Evolutionary conservation across 2,888 invertebrate genomes (phyloP).

Genomic region (Caradrina clavipalpis): DNA sequence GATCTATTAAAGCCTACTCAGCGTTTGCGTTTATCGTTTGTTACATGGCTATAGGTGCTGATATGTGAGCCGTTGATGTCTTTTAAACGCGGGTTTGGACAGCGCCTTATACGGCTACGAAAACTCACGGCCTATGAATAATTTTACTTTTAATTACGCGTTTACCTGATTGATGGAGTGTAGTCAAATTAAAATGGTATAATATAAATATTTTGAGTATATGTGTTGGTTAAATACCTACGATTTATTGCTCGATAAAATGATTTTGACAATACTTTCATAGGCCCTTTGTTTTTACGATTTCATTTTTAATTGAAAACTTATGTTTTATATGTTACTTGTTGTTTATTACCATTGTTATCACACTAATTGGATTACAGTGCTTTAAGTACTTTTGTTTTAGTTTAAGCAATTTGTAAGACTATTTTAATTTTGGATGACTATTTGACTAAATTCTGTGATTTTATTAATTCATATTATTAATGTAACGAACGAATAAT

Average conservation of each 20-base stretch:
- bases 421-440: too few species aligned
- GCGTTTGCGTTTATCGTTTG: too few species aligned
- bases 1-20: too few species aligned
- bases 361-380: neutral
- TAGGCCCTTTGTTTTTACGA: conserved; percentile 28
- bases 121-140: conserved; percentile 52
- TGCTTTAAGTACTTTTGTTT: neutral
- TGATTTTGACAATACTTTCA: conserved; percentile 46
- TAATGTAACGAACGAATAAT: too few species aligned
- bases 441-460: too few species aligned
- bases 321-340: conserved; percentile 1
- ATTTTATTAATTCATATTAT: too few species aligned
- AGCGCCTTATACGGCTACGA: conserved; percentile 54
- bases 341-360: conserved; percentile 14
- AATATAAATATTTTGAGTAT: conserved; percentile 58
- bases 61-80: conserved; percentile 75
- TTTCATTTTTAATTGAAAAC: conserved; percentile 26
- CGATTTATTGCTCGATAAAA: conserved; percentile 58
- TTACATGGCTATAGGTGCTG: too few species aligned
- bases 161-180: conserved; percentile 56
- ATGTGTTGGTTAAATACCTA: conserved; percentile 49
- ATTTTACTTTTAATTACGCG: conserved; percentile 49
- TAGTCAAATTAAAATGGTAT: conserved; percentile 51
- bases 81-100: conserved; percentile 68
- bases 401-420: neutral